phyloP scores from a whole-genome alignment of 1,140 invertebrate species.

The Drepana arcuata region DNA sequence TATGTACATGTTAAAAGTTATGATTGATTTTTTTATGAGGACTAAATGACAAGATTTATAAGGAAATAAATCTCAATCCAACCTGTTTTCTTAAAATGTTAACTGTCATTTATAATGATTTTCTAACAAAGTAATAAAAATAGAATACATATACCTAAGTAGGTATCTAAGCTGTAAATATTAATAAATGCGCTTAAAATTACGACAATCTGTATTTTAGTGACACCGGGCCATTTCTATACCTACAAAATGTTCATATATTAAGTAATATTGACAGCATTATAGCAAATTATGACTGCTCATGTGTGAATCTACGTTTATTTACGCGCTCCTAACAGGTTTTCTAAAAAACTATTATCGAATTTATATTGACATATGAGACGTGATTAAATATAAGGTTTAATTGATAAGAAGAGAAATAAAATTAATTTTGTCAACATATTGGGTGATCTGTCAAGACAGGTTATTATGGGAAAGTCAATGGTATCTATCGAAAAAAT shows the following conservation, averaged over 20 bases:
- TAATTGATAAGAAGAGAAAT: slow-evolving; percentile 10
- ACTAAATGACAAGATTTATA: too few relatives aligned
- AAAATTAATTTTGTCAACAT: too few relatives aligned
- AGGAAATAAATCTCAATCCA: too few relatives aligned
- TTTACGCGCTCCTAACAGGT: slow-evolving; percentile 12
- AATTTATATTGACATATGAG: slow-evolving; percentile 10
- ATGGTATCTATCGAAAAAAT: too few relatives aligned
- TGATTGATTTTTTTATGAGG: too few relatives aligned
- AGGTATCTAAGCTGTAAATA: too few relatives aligned
- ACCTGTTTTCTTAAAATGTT: too few relatives aligned
- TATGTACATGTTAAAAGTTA: too few relatives aligned
- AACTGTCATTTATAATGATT: too few relatives aligned
- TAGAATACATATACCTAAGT: too few relatives aligned
- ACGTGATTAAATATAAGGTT: slow-evolving; percentile 6
- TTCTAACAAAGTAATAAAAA: too few relatives aligned
- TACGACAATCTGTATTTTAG: slow-evolving; percentile 15
- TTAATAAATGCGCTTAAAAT: slow-evolving; percentile 12
- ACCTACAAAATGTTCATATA: slow-evolving; percentile 12
- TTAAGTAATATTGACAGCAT: slow-evolving; percentile 21
- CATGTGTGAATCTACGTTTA: slow-evolving; percentile 19
- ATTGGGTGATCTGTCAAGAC: background rate
- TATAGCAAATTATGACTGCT: slow-evolving; percentile 27
- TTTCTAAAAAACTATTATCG: slow-evolving; percentile 7
- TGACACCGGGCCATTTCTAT: slow-evolving; percentile 7
- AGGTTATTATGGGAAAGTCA: too few relatives aligned